Evolutionary conservation across 2,888 invertebrate genomes (phyloP), one percentile per base, ranked within the genome.

Genomic region (Amphiduros pacificus): DNA sequence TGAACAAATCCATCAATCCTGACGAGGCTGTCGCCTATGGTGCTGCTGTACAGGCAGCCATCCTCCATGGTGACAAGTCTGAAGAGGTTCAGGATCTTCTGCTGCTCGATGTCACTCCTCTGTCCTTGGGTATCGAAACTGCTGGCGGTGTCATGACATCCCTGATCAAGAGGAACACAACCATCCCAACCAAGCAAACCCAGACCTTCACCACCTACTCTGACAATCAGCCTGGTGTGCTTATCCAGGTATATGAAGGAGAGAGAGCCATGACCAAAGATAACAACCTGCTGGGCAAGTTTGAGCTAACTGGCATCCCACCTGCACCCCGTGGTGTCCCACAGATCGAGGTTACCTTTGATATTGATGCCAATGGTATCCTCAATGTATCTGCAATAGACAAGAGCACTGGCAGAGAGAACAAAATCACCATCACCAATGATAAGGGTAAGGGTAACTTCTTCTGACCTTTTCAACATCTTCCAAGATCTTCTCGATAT

Each of bases 201-300:
- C 94, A 96, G 82, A 94, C 92, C 36, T 96, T 96, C 86, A 95
- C 95, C 72, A 97, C 97, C 2, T 96, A 95, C 84, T 92, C 94
- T 0, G 97, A 98, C 85, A 98, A 98, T 85, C 97, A 98, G 82
- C 95, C 96, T 49, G 64, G 44, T 41, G 55, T 55, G 28, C 28
- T 55, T 24, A 55, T 65, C n/a, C 65, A 75, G 73, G 81, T 83
- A 2, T 82, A 72, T 63, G 82, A 83, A 62, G 83, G 83, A 54
- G 83, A 83, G 64, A 71, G 82, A 63, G 77, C 82, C 22, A 82
- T 83, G 82, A 83, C 83, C 59, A 80, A 77, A 57, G 82, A 82
- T 71, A 83, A 83, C 75, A 80, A 97, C 84, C 86, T 94, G 48
- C 88, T 98, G 68, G 98, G 98, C 66, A 96, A 94, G 83, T 98